Percentiles rank a stretch among this genome's conserved stretches.
phyloP scores from a whole-genome alignment of 2,888 invertebrate species.

The Brachypalpus laphriformis region DNA sequence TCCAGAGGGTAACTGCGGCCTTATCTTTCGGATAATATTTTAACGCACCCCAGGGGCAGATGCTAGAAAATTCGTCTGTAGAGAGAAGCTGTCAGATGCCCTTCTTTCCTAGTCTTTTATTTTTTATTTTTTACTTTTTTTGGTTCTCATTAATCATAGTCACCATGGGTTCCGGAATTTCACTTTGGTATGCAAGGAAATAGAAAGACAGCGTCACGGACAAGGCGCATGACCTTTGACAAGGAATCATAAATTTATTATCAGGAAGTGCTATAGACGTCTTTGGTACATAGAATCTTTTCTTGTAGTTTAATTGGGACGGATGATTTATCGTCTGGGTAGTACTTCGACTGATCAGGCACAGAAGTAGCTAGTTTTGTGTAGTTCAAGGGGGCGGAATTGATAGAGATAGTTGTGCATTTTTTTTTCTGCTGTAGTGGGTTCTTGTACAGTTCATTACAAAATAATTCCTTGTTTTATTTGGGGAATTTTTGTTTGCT shows the following conservation, averaged over 20 bases:
- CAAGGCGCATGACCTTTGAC: conserved; percentile 57
- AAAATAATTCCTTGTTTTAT: neutral
- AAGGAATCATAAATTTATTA: conserved; percentile 63
- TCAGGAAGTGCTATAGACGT: conserved; percentile 9
- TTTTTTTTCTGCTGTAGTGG: neutral
- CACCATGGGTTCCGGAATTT: conserved; percentile 48
- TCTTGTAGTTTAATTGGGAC: conserved; percentile 9
- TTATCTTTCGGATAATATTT: conserved; percentile 44
- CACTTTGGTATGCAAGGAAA: conserved; percentile 5
- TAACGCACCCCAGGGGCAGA: conserved; percentile 17
- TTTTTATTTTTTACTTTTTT: conserved; percentile 3
- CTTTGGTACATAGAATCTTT: neutral
- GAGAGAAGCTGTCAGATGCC: conserved; percentile 12
- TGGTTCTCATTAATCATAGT: conserved; percentile 63
- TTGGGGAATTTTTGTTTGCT: neutral
- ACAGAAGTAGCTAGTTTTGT: neutral
- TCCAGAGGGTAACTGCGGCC: conserved; percentile 45
- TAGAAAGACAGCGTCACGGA: conserved; percentile 35
- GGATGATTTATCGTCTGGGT: neutral
- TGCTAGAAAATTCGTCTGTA: conserved; percentile 6
- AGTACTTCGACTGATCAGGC: conserved; percentile 2
- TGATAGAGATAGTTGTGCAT: neutral
- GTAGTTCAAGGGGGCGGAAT: neutral
- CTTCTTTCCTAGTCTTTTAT: neutral
- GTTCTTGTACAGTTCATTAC: neutral